phyloP scores from a whole-genome alignment of 2,113 vertebrate species.

The Sylvia atricapilla region DNA sequence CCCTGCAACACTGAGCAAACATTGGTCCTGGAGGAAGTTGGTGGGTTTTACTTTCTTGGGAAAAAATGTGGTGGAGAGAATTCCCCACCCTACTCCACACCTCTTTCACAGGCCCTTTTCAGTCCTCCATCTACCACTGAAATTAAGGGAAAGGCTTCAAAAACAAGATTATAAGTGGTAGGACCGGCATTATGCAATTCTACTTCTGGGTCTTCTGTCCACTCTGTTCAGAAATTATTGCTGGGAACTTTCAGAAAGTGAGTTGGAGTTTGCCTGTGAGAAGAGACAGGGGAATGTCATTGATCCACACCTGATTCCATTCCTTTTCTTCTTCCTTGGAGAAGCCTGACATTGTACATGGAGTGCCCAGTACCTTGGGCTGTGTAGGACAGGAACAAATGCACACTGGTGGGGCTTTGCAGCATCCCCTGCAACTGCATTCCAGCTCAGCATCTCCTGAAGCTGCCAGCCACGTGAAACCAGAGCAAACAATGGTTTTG shows the following conservation, averaged over 20 bases:
- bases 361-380: not conserved
- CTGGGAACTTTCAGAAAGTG: not conserved
- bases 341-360: fast-evolving
- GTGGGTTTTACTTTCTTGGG: not conserved
- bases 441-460: not conserved
- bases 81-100: not conserved
- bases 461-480: not conserved
- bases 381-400: not conserved
- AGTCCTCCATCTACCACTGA: not conserved
- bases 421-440: not conserved
- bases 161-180: not conserved
- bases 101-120: not conserved
- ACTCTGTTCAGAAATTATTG: not conserved
- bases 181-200: not conserved
- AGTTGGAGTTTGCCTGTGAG: not conserved
- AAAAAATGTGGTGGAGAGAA: not conserved
- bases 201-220: not conserved
- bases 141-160: not conserved
- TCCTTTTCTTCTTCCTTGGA: not conserved
- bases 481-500: not conserved
- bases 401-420: not conserved
- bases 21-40: not conserved
- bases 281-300: not conserved
- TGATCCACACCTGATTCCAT: fast-evolving
- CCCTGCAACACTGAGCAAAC: not conserved